Evolutionary conservation across 2,797 vertebrate genomes (phyloP).

Genomic region (Enteromius radiatus): DNA sequence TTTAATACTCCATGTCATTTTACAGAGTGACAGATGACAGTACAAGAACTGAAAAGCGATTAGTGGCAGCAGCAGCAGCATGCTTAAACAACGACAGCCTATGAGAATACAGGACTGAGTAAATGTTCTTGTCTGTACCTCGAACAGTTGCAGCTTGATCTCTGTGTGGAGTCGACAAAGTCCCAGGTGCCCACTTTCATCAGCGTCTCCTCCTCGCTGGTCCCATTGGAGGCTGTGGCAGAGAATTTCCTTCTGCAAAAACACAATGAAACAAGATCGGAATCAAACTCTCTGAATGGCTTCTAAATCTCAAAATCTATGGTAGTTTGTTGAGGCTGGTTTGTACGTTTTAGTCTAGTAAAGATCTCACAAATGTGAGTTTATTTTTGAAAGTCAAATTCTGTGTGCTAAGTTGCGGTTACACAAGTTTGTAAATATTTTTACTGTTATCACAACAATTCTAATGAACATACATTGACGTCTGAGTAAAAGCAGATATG

Average conservation of each 20-base stretch:
- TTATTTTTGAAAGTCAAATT: constrained; percentile 7
- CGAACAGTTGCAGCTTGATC: constrained; percentile 92
- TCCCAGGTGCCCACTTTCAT: constrained; percentile 91
- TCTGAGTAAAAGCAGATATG: background rate
- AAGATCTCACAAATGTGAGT: background rate
- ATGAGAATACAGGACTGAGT: constrained; percentile 19
- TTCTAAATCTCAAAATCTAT: background rate
- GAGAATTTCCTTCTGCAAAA: constrained; percentile 88
- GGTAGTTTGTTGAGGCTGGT: background rate
- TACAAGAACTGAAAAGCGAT: constrained; percentile 17
- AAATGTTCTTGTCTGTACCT: constrained; percentile 76
- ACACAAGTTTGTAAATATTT: background rate
- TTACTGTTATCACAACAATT: background rate
- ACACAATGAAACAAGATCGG: background rate
- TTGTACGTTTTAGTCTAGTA: background rate
- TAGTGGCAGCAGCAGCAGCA: constrained; percentile 1
- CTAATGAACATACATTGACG: background rate
- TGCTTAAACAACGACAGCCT: constrained; percentile 16
- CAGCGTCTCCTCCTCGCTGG: constrained; percentile 86
- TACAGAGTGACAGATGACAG: constrained; percentile 29
- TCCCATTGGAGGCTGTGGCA: constrained; percentile 83
- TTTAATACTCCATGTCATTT: constrained; percentile 36
- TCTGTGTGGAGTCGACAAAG: constrained; percentile 92
- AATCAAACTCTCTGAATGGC: constrained; percentile 9
- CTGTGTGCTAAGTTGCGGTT: background rate